These are phyloP conservation scores for Melospiza melodia DNA, from an alignment of 2,113 vertebrate species.

Conservation along the genomic window DNA sequence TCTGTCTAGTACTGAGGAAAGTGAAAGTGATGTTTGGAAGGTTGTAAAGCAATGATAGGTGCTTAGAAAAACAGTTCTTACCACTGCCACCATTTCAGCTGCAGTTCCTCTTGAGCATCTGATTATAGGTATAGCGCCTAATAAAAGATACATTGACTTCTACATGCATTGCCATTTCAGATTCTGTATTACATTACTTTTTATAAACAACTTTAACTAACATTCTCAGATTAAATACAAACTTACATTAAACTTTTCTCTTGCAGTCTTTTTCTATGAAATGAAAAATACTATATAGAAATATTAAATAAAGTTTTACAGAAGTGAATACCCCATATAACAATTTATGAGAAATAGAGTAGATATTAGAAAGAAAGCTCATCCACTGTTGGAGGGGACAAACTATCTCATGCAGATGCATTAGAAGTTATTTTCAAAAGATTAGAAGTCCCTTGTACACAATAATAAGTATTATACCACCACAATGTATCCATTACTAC, in stretches of 20 bases:
- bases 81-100: constrained; percentile 98
- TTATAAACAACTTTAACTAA: neutral
- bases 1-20: neutral
- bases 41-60: neutral
- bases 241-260: neutral
- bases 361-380: neutral
- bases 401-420: neutral
- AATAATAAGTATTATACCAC: neutral
- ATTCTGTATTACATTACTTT: neutral
- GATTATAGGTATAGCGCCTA: constrained; percentile 97
- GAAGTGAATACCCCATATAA: neutral
- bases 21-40: neutral
- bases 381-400: neutral
- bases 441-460: neutral
- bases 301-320: neutral
- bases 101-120: constrained; percentile 96
- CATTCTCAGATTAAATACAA: neutral
- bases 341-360: neutral
- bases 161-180: neutral
- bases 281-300: neutral
- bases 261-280: neutral
- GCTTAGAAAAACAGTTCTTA: constrained; percentile 73
- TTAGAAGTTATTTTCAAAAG: neutral
- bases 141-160: constrained; percentile 43
- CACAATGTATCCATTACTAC: neutral